Evolutionary conservation across 2,797 vertebrate genomes (phyloP).

Genomic region (Stomatorhinus walkeri): DNA sequence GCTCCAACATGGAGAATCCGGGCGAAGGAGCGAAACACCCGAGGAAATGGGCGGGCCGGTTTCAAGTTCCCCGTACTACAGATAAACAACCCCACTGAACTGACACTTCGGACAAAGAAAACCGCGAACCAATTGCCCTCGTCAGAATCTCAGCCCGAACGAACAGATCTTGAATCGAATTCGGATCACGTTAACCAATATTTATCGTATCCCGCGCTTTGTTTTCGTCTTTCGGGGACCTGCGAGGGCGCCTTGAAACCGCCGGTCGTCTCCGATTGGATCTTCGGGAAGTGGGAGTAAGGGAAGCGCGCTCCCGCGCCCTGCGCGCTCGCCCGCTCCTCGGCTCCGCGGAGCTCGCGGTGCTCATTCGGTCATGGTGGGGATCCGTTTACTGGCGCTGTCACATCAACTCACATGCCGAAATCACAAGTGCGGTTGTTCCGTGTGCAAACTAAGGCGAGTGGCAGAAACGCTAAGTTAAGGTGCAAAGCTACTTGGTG

Average conservation of each 20-base stretch:
- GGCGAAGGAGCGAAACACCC: conserved; percentile 38
- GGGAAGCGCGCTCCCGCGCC: conserved; percentile 27
- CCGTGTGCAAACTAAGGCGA: not conserved
- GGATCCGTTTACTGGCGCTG: not conserved
- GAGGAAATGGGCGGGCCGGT: conserved; percentile 40
- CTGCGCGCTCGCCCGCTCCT: not conserved
- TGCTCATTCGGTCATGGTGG: conserved; percentile 26
- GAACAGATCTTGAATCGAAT: not conserved
- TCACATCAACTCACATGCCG: not conserved
- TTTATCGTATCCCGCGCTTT: conserved; percentile 9
- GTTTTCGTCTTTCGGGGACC: conserved; percentile 27
- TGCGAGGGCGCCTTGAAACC: conserved; percentile 38
- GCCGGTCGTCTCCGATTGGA: conserved; percentile 33
- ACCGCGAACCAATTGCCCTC: not conserved
- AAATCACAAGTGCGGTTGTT: not conserved
- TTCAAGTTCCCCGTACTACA: conserved; percentile 40
- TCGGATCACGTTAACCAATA: not conserved
- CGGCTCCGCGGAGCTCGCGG: not conserved
- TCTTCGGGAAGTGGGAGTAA: conserved; percentile 36
- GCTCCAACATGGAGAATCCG: conserved; percentile 43
- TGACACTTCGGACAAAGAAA: not conserved
- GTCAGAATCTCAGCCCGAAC: not conserved
- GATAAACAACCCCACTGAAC: conserved; percentile 34
- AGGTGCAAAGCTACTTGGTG: not conserved
- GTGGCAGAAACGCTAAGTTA: not conserved